These are phyloP conservation scores for Pseudorhiza aurosa DNA, from an alignment of 30 jellyfish, hydroid and myxozoan genomes.

Conservation along the genomic window DNA sequence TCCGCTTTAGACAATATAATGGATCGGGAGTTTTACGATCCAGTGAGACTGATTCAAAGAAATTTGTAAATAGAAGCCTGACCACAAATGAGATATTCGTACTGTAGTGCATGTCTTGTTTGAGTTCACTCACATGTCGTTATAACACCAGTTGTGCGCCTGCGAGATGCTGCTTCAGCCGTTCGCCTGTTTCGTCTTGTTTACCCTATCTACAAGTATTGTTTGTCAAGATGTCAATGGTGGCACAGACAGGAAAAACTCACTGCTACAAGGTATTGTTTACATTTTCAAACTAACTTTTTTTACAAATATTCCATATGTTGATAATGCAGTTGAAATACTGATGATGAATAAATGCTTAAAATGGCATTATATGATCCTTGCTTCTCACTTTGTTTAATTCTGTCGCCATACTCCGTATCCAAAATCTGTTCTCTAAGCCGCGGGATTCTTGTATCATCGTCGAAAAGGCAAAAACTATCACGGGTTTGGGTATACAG, in stretches of 20 bases:
- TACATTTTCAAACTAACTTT: not conserved
- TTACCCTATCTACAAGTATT: not conserved
- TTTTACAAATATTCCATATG: not conserved
- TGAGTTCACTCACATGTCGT: slow-evolving; percentile 1
- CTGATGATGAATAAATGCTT: not conserved
- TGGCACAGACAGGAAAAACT: not conserved
- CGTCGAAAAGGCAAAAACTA: no score
- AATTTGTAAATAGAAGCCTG: slow-evolving; percentile 40
- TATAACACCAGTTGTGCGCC: not conserved
- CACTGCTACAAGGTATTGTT: not conserved
- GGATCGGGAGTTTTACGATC: slow-evolving; percentile 16
- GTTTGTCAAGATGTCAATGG: slow-evolving; percentile 9
- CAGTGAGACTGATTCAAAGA: slow-evolving; percentile 51
- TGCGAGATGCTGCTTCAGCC: slow-evolving; percentile 8
- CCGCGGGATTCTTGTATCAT: no score
- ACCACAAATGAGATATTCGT: slow-evolving; percentile 37
- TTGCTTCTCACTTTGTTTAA: no score
- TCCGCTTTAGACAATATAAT: slow-evolving; percentile 60
- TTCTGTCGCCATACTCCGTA: no score
- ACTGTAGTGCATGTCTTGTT: slow-evolving; percentile 4
- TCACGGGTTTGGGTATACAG: no score
- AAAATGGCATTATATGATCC: no score
- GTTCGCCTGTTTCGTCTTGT: not conserved
- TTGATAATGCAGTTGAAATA: not conserved
- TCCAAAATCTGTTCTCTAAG: no score